Conservation (phyloP, 2,888 invertebrate genomes). For the Dicranocentrus wangi region DNA sequence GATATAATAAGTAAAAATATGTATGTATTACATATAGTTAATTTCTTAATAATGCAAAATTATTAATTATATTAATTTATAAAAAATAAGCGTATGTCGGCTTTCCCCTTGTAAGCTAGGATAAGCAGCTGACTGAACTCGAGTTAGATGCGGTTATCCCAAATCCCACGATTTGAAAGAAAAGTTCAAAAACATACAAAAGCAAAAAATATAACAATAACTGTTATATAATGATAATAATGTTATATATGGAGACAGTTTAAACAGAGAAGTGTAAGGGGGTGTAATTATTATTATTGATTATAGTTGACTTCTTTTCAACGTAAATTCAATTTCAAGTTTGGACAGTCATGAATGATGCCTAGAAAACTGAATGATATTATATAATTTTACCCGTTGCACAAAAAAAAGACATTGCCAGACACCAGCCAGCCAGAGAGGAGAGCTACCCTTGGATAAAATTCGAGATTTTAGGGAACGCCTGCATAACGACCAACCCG, state of each 20-base stretch:
- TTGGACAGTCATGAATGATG: too few species aligned
- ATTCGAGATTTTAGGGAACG: too few species aligned
- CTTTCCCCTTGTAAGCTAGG: slow-evolving; percentile 72
- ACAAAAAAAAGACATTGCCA: too few species aligned
- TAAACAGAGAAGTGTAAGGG: slow-evolving; percentile 13
- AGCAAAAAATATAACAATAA: slow-evolving; percentile 37
- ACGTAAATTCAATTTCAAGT: slow-evolving; percentile 3
- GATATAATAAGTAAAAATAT: too few species aligned
- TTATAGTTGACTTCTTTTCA: too few species aligned
- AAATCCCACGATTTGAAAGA: slow-evolving; percentile 56
- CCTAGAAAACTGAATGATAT: too few species aligned
- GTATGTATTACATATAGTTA: not conserved
- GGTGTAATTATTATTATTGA: too few species aligned
- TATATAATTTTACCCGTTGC: too few species aligned
- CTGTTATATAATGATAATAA: slow-evolving; percentile 16
- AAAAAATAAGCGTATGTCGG: slow-evolving; percentile 67
- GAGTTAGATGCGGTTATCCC: slow-evolving; percentile 67
- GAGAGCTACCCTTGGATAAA: too few species aligned
- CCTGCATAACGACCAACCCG: too few species aligned
- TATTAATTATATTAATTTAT: slow-evolving; percentile 43
- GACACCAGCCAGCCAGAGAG: too few species aligned
- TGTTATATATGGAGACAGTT: slow-evolving; percentile 17
- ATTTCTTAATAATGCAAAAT: slow-evolving; percentile 2
- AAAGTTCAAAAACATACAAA: slow-evolving; percentile 53
- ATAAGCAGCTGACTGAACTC: slow-evolving; percentile 62